Percentiles rank a stretch among this genome's conserved stretches.
Conservation (phyloP, 2,797 vertebrate genomes). For the Sebastes flavidus region DNA sequence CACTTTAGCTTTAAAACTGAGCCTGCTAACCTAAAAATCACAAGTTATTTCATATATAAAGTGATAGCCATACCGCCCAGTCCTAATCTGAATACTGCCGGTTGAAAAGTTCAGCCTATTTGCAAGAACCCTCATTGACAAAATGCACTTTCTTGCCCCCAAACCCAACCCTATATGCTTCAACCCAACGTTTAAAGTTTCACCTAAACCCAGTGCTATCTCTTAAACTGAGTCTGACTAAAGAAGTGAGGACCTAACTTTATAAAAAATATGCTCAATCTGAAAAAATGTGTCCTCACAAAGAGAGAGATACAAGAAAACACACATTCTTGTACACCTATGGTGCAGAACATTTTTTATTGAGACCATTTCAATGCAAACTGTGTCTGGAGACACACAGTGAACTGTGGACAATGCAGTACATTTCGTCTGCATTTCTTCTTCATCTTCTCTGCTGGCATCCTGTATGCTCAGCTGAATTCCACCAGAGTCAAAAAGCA, state of each 20-base stretch:
- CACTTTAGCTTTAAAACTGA: no score
- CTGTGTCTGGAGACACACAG: neutral
- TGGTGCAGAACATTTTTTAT: neutral
- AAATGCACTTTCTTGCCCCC: neutral
- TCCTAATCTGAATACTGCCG: neutral
- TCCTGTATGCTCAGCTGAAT: neutral
- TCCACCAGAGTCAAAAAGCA: slow-evolving; percentile 2
- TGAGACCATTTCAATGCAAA: neutral
- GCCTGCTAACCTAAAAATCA: no score
- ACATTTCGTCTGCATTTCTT: neutral
- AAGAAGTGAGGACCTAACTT: neutral
- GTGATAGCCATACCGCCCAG: no score
- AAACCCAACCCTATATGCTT: neutral
- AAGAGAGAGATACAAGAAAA: neutral
- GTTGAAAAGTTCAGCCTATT: neutral
- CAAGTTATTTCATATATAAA: no score
- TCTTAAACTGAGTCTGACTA: neutral
- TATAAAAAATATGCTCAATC: neutral
- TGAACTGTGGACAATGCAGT: neutral
- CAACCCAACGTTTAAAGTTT: neutral
- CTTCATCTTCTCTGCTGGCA: neutral
- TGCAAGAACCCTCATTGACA: neutral
- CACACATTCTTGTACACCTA: neutral
- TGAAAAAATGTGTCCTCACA: neutral
- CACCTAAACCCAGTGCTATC: neutral